These are phyloP conservation scores for Barnardius zonarius DNA, from an alignment of 2,113 vertebrate species.

Conservation along the genomic window DNA sequence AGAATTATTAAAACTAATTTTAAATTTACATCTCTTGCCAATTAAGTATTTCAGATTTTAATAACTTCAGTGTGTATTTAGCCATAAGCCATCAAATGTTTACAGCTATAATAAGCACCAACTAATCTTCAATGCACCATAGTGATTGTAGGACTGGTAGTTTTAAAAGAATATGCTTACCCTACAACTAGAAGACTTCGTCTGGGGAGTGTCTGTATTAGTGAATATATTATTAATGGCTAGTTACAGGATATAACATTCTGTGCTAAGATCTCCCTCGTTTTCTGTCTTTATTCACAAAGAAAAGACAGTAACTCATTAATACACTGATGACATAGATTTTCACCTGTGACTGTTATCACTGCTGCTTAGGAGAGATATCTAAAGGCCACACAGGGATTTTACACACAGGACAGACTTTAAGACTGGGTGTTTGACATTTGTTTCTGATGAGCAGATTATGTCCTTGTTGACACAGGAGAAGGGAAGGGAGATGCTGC, in stretches of 20 bases:
- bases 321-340: neutral
- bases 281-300: neutral
- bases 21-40: conserved; percentile 30
- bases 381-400: neutral
- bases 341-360: neutral
- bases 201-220: neutral
- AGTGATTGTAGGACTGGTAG: neutral
- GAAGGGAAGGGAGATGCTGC: neutral
- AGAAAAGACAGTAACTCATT: neutral
- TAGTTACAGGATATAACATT: neutral
- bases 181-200: neutral
- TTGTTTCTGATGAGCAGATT: neutral
- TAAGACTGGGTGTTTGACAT: neutral
- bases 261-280: neutral
- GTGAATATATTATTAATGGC: neutral
- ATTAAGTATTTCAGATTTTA: conserved; percentile 56
- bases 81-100: conserved; percentile 61
- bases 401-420: neutral
- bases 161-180: neutral
- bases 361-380: neutral
- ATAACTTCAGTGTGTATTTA: conserved; percentile 42
- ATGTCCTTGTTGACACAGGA: neutral
- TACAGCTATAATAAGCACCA: conserved; percentile 56
- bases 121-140: neutral
- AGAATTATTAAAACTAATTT: conserved; percentile 55